A percentile compares a stretch with the other conserved stretches of the same genome.
phyloP scores from a whole-genome alignment of 2,797 vertebrate genomes.

The Poecilia gillii region DNA sequence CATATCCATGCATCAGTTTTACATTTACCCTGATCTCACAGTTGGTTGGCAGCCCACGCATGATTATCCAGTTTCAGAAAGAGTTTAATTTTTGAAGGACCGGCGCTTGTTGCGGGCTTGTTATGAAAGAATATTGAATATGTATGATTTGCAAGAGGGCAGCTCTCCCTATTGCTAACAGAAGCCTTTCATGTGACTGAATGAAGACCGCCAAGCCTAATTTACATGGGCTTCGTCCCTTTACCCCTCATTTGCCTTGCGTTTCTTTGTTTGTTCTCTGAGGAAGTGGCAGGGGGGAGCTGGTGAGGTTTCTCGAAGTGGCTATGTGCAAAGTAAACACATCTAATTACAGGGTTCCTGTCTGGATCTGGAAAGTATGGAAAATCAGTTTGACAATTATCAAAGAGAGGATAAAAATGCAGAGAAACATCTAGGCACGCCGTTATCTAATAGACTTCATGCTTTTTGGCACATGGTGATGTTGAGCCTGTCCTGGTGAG shows the following conservation, averaged over 20 bases:
- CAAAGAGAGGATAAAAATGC: constrained; percentile 22
- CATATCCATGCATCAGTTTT: constrained; percentile 28
- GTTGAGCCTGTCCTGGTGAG: constrained; percentile 5
- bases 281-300: constrained; percentile 63
- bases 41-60: constrained; percentile 46
- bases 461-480: constrained; percentile 3
- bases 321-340: constrained; percentile 62
- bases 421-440: constrained; percentile 4
- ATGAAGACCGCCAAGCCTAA: constrained; percentile 70
- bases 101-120: constrained; percentile 15
- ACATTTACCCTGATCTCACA: constrained; percentile 25
- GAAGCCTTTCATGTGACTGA: constrained; percentile 75
- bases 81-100: constrained; percentile 35
- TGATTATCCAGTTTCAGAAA: constrained; percentile 40
- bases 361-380: constrained; percentile 47
- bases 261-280: constrained; percentile 63
- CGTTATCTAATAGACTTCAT: not conserved
- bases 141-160: constrained; percentile 65
- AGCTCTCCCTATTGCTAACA: constrained; percentile 57
- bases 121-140: constrained; percentile 73
- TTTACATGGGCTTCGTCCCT: constrained; percentile 75
- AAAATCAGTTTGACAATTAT: constrained; percentile 58
- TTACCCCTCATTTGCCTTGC: constrained; percentile 61
- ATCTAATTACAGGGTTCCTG: constrained; percentile 64
- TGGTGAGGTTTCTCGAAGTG: constrained; percentile 50